Evolutionary conservation across 30 jellyfish, hydroid and myxozoan species (phyloP), one percentile per base, ranked within the genome.

Genomic region (Hydra vulgaris): DNA sequence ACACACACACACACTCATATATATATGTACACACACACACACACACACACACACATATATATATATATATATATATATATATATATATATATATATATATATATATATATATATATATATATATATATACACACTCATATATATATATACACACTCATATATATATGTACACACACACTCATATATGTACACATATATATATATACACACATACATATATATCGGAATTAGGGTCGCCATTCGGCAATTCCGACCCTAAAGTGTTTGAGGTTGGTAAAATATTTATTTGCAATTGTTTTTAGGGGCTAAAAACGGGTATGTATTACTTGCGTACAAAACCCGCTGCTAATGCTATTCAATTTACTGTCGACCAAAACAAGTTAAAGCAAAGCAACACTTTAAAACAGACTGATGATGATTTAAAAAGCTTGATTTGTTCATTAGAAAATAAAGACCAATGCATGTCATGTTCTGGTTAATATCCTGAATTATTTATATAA

Each of bases 271-370:
- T 69, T 15, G 8, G 52, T 7, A 4, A 3, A 8, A 3, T 3
- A 20, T 21, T 69, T 8, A 3, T 56, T 19, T n/a, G 70, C 7
- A 8, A 27, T 77, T 18, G 71, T 54, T 74, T 76, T 7, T 70
- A 92, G 96, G 99, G 99, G 19, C 61, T 94, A 89, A 94, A 94
- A 76, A 94, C 99, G 27, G 99, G 99, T 53, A 94, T 94, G 99
- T 94, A 94, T 75, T 94, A 94, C 84, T 78, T 94, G 81, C 86
- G 99, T 25, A 87, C 99, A 72, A 81, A 80, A 70, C 97, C 99
- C 17, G 99, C 96, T 53, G 99, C 99, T 22, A 83, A 70, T 79
- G 96, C 99, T 15, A 94, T 94, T 72, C 96, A 94, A 80, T 94
- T 94, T 74, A 94, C 99, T 20, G 99, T 94, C 18, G 99, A 94